Base-by-base conservation (phyloP, 1,140 invertebrate genomes). In the Neodiprion virginianus region DNA sequence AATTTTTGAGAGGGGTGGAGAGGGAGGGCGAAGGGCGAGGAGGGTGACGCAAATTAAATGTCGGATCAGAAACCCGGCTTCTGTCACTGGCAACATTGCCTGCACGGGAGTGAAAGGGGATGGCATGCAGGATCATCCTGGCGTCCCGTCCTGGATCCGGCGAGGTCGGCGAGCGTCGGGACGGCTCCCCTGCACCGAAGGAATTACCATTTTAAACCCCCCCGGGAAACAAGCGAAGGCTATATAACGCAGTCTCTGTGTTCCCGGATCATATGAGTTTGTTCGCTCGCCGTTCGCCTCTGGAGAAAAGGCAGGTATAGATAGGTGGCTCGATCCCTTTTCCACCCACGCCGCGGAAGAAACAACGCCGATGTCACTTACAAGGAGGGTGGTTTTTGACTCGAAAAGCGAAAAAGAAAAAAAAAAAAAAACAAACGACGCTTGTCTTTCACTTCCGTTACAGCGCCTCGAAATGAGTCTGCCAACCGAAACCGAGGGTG, bases 11-110 rank as follows among this genome's bases (percentile, higher is more conserved):
- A 72, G 70, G 67, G 61, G 65, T 12, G 40, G 47, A 68, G 48
- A 49, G 47, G 28, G 21, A 65, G 7, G n/a, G 21, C 68, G 48
- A 40, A 49, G 21, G 12, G 67, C 66, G 53, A 67, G 48, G 72
- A 72, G 48, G 67, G 17, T 72, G 79, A 81, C 77, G 78, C 79
- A 80, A 83, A 83, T 83, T 83, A 81, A 83, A 83, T 75, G 79
- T 81, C 78, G 77, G 78, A 81, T 82, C 77, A 77, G 75, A 79
- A 82, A 82, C 77, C 74, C 74, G 72, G 76, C 75, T 74, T 74
- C 77, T 82, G 81, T 76, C 77, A 82, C 75, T 76, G 74, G 77
- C 78, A 82, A 80, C 75, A 74, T 76, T 76, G 72, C 73, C 5
- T 40, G 28, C 71, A 74, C 71, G 74, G 74, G 72, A 74, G 72